Evolutionary conservation across 2,113 vertebrate genomes (phyloP), one percentile per base, ranked within the genome.

Genomic region (Hippolais icterina): DNA sequence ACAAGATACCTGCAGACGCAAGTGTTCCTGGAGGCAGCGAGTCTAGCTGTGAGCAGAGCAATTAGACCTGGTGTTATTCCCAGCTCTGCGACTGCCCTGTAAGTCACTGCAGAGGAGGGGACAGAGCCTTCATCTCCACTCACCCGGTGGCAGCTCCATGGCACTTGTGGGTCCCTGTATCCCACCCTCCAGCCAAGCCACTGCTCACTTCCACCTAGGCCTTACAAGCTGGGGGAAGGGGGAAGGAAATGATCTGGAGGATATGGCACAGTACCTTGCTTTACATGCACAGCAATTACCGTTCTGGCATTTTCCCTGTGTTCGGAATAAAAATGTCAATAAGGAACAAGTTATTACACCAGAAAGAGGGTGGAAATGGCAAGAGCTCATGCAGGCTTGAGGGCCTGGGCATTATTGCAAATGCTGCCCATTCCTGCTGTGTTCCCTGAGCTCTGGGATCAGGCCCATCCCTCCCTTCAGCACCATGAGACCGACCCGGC

Each of bases 281-380:
- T 94, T 92, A 94, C 96, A 94, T 92, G 90, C 47, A 92, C 90
- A 75, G 92, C 92, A 96, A 96, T 96, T 97, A 95, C 90, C 2
- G 0, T 29, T 57, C 71, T 95, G 96, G 95, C 94, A 96, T 96
- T 97, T 97, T 94, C 92, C 88, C 76, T 75, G 90, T 93, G 95
- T 94, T 95, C 41, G 0, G 88, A 92, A 96, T 93, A 96, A 97
- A 96, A 96, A 96, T 94, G 92, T 97, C 96, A 96, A 84, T 96
- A 95, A 94, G 72, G 90, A 96, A 92, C 93, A 96, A 95, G 94
- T 92, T 96, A 96, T 83, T 96, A 96, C 82, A 94, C 64, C 87
- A 92, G 87, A 60, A 77, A 59, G 88, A 60, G 18, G 60, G 49
- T 54, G 76, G 68, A 94, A 96, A 93, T 57, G 52, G 82, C 88